Base-by-base conservation (phyloP, 2,113 vertebrate species). In the Oreotrochilus melanogaster region DNA sequence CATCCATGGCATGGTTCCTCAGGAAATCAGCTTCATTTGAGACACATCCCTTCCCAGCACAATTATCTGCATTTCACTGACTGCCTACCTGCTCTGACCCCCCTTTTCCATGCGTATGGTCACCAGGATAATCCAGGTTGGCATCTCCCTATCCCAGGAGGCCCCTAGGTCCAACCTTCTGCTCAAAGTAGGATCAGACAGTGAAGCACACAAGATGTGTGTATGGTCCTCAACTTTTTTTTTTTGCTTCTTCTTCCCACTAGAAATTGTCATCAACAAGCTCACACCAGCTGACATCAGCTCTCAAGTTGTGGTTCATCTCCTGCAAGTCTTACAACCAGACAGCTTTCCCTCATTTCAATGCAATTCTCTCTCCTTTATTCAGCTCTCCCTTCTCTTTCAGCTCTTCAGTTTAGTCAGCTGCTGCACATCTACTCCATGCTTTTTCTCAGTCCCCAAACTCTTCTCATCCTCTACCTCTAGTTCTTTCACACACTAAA, bases 171-270 rank as follows among this genome's bases (percentile, higher is more conserved):
- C 37, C 72, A 83, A 19, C 27, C 35, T 86, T 14, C 64, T n/a
- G 28, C 21, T 81, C 37, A 14, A 60, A 45, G 31, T 0, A 31
- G 33, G 31, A 47, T 33, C 62, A 69, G 45, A 27, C 23, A 56
- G 48, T 1, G 24, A 88, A 53, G 30, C 53, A 45, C 30, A 51
- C 39, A 48, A 43, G 16, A 8, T 2, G 56, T 2, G 18, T 2
- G 56, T 27, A 11, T 0, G 12, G 33, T 5, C 14, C 37, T n/a
- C 37, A 45, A 0, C 0, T 12, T 11, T 17, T 37, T 62, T 18
- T 33, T 21, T 81, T 66, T 60, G n/a, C 21, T 75, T 48, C 78
- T 47, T 4, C 43, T 53, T 74, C 39, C 65, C 56, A 69, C 18
- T n/a, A 80, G 31, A 28, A 62, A 27, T 33, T 30, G 70, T 30